A percentile compares a stretch with the other conserved stretches of the same genome.
These are phyloP conservation scores for Calcarius ornatus DNA, from an alignment of 2,113 vertebrate species.

Conservation along the genomic window DNA sequence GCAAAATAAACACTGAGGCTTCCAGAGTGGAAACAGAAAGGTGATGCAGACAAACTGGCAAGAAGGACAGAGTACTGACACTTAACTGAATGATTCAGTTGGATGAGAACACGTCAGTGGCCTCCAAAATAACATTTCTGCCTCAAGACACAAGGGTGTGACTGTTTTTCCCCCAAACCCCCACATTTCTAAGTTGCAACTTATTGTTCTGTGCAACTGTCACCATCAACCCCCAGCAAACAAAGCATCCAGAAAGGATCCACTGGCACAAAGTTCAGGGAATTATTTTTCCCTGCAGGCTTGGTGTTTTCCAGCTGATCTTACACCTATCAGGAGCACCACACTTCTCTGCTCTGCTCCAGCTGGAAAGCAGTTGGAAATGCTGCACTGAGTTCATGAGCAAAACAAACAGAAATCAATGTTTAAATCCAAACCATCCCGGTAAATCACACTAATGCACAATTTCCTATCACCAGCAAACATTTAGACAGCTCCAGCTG, in stretches of 20 bases:
- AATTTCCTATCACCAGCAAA: not conserved
- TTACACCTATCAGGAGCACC: not conserved
- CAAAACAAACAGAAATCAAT: conserved; percentile 45
- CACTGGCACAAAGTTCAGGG: not conserved
- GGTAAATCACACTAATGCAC: not conserved
- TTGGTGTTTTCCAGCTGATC: not conserved
- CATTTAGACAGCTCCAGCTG: not conserved
- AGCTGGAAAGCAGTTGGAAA: not conserved
- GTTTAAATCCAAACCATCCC: not conserved
- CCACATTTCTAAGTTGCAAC: not conserved
- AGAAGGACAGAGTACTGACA: not conserved
- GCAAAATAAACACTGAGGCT: not conserved
- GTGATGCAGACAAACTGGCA: not conserved
- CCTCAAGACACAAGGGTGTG: not conserved
- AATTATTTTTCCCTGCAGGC: not conserved
- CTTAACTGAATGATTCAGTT: not conserved
- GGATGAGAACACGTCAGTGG: not conserved
- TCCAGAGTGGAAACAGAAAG: not conserved
- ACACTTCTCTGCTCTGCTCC: not conserved
- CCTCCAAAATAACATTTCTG: not conserved
- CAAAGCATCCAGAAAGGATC: not conserved
- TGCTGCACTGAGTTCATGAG: not conserved
- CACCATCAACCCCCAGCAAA: not conserved
- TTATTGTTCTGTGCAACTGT: not conserved
- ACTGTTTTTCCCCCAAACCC: not conserved